These are phyloP conservation scores for Sitobion miscanthi DNA, from an alignment of 1,140 invertebrate genomes.

Conservation along the genomic window DNA sequence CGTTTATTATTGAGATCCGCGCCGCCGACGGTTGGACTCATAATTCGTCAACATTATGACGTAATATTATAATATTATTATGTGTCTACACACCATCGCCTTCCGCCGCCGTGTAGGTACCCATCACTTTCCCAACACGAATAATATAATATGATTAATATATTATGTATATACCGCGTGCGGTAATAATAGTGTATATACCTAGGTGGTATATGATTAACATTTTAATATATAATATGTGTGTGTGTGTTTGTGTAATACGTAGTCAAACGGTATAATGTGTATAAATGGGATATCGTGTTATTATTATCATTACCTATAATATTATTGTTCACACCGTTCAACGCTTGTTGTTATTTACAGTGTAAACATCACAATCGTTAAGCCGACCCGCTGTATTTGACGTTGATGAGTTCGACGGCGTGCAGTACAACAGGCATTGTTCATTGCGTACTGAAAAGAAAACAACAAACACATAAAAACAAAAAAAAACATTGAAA, in stretches of 20 bases:
- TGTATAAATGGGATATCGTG: background rate
- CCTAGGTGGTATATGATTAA: background rate
- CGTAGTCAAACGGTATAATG: background rate
- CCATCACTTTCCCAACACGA: background rate
- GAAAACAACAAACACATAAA: background rate
- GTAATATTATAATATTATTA: background rate
- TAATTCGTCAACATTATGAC: background rate
- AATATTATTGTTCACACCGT: constrained; percentile 14
- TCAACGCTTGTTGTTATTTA: background rate
- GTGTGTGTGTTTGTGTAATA: background rate
- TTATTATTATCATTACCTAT: background rate
- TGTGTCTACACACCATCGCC: background rate
- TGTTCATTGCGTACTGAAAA: background rate
- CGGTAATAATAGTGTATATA: background rate
- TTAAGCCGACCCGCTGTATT: background rate
- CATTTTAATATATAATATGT: background rate
- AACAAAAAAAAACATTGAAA: background rate
- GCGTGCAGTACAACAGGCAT: background rate
- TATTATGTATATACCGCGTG: background rate
- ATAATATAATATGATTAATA: background rate
- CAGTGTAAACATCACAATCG: background rate
- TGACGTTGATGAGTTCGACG: background rate
- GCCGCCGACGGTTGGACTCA: background rate
- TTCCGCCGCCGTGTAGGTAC: background rate
- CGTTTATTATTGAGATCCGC: background rate